phyloP scores from a whole-genome alignment of 2,113 vertebrate species.

The Chloropsis hardwickii region DNA sequence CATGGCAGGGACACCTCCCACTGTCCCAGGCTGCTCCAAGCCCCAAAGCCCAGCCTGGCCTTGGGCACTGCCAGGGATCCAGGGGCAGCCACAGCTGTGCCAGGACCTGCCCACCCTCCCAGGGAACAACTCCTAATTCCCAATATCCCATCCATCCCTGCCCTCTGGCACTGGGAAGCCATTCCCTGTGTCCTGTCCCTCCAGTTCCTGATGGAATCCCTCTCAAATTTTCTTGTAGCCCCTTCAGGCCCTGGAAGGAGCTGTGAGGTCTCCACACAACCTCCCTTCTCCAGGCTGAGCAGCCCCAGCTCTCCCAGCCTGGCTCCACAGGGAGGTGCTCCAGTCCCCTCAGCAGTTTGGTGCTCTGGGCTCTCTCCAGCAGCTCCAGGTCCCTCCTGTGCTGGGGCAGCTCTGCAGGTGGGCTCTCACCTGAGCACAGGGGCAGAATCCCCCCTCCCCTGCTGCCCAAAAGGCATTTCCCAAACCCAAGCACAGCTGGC shows the following conservation, averaged over 20 bases:
- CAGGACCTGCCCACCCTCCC: not conserved
- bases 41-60: not conserved
- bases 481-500: not conserved
- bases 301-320: not conserved
- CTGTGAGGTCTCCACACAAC: not conserved
- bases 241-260: not conserved
- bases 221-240: not conserved
- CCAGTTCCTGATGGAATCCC: not conserved
- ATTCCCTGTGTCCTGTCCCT: not conserved
- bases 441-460: not conserved
- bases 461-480: not conserved
- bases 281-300: not conserved
- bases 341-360: too few relatives aligned
- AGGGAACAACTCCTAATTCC: not conserved
- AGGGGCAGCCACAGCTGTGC: not conserved
- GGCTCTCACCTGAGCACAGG: not conserved
- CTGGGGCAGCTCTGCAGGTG: not conserved
- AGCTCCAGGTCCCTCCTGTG: not conserved
- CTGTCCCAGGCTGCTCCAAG: fast-evolving
- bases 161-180: not conserved
- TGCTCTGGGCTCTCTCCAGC: not conserved
- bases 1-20: not conserved
- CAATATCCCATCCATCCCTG: fast-evolving
- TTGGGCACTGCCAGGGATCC: not conserved
- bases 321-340: not conserved